A percentile compares a stretch with the other conserved stretches of the same genome.
phyloP scores from a whole-genome alignment of 2,797 vertebrate species.

The Pogoniulus pusillus region DNA sequence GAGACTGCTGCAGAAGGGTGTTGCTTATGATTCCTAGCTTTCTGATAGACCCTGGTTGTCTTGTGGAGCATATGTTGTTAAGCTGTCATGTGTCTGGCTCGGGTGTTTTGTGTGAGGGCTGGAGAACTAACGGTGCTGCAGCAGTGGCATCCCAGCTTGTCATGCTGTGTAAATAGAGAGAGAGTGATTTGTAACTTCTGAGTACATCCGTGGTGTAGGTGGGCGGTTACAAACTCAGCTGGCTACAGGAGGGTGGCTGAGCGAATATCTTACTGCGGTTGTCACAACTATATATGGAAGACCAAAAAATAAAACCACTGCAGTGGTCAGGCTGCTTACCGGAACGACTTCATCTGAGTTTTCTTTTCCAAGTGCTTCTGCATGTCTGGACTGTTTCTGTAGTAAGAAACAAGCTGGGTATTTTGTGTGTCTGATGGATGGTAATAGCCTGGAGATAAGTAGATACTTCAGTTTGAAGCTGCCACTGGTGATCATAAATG shows the following conservation, averaged over 20 bases:
- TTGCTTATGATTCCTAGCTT: not conserved
- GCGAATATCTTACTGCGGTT: not conserved
- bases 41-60: not conserved
- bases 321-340: not conserved
- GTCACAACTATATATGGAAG: slow-evolving; percentile 49
- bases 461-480: not conserved
- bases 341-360: slow-evolving; percentile 1
- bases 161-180: not conserved
- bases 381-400: not conserved
- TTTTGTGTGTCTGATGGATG: not conserved
- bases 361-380: not conserved
- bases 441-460: not conserved
- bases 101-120: not conserved
- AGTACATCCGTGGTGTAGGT: not conserved
- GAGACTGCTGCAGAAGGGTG: not conserved
- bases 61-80: not conserved
- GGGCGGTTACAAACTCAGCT: not conserved
- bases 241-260: not conserved
- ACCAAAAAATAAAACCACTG: not conserved
- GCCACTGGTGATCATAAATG: not conserved
- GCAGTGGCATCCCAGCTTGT: not conserved
- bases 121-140: not conserved
- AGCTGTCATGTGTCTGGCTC: not conserved
- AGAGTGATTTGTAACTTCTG: not conserved
- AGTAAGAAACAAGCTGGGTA: not conserved